These are phyloP conservation scores for Chlorodrepanis virens DNA, from an alignment of 2,113 vertebrate species.

Conservation along the genomic window DNA sequence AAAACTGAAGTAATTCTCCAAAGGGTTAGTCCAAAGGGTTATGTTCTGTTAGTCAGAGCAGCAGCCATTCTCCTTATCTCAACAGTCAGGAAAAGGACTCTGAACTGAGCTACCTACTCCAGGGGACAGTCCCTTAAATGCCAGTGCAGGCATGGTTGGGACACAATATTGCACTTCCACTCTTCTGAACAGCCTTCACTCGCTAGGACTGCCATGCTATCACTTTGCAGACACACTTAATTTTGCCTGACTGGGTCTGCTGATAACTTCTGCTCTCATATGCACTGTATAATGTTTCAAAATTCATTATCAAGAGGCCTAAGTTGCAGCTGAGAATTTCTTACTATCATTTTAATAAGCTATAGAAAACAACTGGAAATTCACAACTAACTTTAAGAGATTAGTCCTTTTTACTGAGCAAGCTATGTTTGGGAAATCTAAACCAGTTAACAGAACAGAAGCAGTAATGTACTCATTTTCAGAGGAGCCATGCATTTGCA, in stretches of 20 bases:
- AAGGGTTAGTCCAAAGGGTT: too few species aligned
- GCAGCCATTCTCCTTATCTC: not conserved
- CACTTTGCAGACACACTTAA: not conserved
- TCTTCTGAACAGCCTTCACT: not conserved
- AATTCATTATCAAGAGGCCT: not conserved
- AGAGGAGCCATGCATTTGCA: not conserved
- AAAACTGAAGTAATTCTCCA: not conserved
- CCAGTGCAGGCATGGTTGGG: not conserved
- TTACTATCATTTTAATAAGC: not conserved
- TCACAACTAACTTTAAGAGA: not conserved
- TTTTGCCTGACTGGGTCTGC: not conserved
- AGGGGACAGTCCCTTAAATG: not conserved
- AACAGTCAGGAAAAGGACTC: not conserved
- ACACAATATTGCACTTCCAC: not conserved
- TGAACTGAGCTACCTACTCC: not conserved
- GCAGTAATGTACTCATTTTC: not conserved
- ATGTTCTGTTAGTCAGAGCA: not conserved
- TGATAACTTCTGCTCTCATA: not conserved
- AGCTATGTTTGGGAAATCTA: not conserved
- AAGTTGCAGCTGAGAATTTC: not conserved
- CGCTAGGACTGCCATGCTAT: not conserved
- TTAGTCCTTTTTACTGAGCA: not conserved
- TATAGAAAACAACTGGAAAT: not conserved
- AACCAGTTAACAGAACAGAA: not conserved
- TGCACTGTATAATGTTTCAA: not conserved